Percentiles rank a stretch among this genome's conserved stretches.
Conservation (phyloP, 2,888 invertebrate species). For the Spilarctia lutea region DNA sequence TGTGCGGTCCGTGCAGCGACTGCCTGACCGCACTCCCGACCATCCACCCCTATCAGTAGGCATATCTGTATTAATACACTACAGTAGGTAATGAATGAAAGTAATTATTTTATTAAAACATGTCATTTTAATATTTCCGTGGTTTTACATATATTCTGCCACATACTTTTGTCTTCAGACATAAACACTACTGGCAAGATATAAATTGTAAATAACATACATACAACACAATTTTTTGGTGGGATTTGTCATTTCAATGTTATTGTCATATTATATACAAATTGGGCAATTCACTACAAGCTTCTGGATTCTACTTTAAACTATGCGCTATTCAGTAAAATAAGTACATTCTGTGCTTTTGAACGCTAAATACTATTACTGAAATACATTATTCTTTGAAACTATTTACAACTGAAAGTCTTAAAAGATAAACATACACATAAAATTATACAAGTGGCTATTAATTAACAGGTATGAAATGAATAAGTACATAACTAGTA, state of each 20-base stretch:
- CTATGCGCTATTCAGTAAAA: conserved; percentile 54
- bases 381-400: conserved; percentile 28
- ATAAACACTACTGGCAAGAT: conserved; percentile 67
- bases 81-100: too few relatives aligned
- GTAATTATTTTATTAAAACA: conserved; percentile 68
- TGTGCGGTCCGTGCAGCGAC: too few relatives aligned
- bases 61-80: too few relatives aligned
- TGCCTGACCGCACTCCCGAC: too few relatives aligned
- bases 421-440: conserved; percentile 27
- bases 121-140: conserved; percentile 59
- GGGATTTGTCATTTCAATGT: conserved; percentile 63
- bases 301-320: conserved; percentile 50
- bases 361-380: conserved; percentile 34
- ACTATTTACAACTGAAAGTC: conserved; percentile 40
- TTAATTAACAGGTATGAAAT: conserved; percentile 28
- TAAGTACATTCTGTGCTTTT: conserved; percentile 56
- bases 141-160: conserved; percentile 52
- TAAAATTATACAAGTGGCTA: conserved; percentile 24
- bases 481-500: not conserved
- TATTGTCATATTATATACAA: conserved; percentile 64
- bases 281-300: conserved; percentile 58
- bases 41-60: too few relatives aligned
- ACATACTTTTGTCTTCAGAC: conserved; percentile 33
- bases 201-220: conserved; percentile 52
- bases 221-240: conserved; percentile 58